Conservation (phyloP, 2,888 invertebrate genomes). For the Thera obeliscata region DNA sequence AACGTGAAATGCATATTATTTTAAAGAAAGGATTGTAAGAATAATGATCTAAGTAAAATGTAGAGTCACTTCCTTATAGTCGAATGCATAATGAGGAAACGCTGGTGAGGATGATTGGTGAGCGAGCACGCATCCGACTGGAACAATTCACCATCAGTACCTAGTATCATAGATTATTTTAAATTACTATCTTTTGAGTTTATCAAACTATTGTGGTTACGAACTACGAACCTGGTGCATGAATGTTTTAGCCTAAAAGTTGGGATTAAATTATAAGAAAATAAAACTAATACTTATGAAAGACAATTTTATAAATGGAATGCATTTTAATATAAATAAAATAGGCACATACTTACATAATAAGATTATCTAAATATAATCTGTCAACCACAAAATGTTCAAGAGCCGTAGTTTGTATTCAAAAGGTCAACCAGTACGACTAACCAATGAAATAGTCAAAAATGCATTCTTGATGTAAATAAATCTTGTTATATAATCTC, state of each 20-base stretch:
- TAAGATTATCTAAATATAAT: no score
- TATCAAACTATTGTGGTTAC: not conserved
- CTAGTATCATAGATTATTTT: no score
- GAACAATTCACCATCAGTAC: slow-evolving; percentile 42
- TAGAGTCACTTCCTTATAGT: slow-evolving; percentile 45
- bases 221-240: no score
- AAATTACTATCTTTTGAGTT: no score
- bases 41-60: slow-evolving; percentile 7
- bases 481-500: slow-evolving; percentile 41
- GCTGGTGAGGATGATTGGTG: slow-evolving; percentile 45
- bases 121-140: slow-evolving; percentile 50
- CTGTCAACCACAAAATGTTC: no score
- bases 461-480: slow-evolving; percentile 35
- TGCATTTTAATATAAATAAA: no score
- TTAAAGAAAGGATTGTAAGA: not conserved
- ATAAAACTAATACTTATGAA: no score
- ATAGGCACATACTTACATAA: no score
- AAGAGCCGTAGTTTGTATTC: slow-evolving; percentile 31
- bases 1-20: not conserved
- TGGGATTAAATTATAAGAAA: no score
- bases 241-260: no score
- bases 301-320: no score
- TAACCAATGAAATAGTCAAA: slow-evolving; percentile 18
- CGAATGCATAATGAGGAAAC: slow-evolving; percentile 59
- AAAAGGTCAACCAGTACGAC: slow-evolving; percentile 34